Evolutionary conservation across 2,888 invertebrate species (phyloP).

Genomic region (Drosophila meridiana): DNA sequence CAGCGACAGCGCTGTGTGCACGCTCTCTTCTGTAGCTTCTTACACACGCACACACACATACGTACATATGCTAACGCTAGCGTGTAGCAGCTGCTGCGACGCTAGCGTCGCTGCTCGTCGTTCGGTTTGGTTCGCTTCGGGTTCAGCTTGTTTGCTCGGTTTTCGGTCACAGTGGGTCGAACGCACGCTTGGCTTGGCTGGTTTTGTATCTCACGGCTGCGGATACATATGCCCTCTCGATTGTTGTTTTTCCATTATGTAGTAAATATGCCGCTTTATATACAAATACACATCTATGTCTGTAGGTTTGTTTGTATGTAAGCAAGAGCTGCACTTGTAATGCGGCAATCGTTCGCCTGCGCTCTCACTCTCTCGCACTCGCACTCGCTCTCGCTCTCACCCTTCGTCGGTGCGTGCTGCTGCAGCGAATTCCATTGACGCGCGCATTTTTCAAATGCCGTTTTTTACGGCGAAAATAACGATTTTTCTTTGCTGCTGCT

Average conservation of each 20-base stretch:
- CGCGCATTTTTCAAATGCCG: constrained; percentile 78
- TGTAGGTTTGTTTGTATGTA: constrained; percentile 32
- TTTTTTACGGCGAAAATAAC: constrained; percentile 80
- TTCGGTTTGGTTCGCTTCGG: constrained; percentile 45
- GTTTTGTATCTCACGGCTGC: constrained; percentile 59
- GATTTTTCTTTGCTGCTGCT: constrained; percentile 65
- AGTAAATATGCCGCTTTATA: constrained; percentile 64
- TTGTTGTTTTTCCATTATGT: constrained; percentile 67
- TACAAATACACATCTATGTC: constrained; percentile 9
- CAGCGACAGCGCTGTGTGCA: constrained; percentile 39
- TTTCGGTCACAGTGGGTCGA: constrained; percentile 68
- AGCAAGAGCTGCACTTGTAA: constrained; percentile 73
- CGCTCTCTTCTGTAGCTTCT: constrained; percentile 40
- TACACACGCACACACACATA: not conserved
- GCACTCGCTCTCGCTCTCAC: constrained; percentile 24
- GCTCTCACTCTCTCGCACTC: constrained; percentile 29
- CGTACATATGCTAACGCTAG: constrained; percentile 2
- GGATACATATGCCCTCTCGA: constrained; percentile 54
- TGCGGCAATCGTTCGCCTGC: constrained; percentile 47
- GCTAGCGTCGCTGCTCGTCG: constrained; percentile 33
- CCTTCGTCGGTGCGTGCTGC: constrained; percentile 44
- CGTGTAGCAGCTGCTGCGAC: constrained; percentile 38
- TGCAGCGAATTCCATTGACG: constrained; percentile 75
- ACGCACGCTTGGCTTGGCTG: constrained; percentile 72
- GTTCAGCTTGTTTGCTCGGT: constrained; percentile 50